Conservation (phyloP, 64 coral and sea anemone genomes). For the Acropora tenuis region DNA sequence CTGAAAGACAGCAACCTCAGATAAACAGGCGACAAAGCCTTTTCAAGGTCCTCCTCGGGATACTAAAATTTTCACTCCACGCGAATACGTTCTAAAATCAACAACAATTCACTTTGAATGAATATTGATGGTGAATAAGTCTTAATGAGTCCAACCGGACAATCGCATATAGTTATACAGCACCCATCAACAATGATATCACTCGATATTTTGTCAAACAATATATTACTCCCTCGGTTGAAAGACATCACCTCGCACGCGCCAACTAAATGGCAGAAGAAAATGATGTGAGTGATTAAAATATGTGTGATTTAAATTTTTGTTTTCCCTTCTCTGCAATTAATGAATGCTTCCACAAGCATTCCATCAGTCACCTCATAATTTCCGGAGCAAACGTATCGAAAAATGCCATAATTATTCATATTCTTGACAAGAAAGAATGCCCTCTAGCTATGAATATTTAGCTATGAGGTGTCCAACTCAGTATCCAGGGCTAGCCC, state of each 20-base stretch:
- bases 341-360: neutral
- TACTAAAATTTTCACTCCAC: neutral
- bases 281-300: neutral
- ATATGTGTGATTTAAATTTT: neutral
- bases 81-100: neutral
- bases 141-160: neutral
- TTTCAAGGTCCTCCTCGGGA: neutral
- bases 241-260: neutral
- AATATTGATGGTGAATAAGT: neutral
- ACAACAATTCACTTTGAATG: neutral
- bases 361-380: neutral
- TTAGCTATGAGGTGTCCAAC: too few relatives aligned
- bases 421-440: neutral
- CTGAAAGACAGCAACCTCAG: constrained; percentile 10
- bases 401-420: neutral
- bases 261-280: neutral
- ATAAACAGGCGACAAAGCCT: constrained; percentile 1
- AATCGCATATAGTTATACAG: neutral
- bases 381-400: neutral
- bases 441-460: too few relatives aligned
- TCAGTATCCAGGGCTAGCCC: too few relatives aligned
- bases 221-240: neutral
- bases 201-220: neutral
- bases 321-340: neutral
- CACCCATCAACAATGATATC: neutral